These are phyloP conservation scores for Varecia variegata DNA, from an alignment of 2,797 vertebrate genomes.

Conservation along the genomic window DNA sequence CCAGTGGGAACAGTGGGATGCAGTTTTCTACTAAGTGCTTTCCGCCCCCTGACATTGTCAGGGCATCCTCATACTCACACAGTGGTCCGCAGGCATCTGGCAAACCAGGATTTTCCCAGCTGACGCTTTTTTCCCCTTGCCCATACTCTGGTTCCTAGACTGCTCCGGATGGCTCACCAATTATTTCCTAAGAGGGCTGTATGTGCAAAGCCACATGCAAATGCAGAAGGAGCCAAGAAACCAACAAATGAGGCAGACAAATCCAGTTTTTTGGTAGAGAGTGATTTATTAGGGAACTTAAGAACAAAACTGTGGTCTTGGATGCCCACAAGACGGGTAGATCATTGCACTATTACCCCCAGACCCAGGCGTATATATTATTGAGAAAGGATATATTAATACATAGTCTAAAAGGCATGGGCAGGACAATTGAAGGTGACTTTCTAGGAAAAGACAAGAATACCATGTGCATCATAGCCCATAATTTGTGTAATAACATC, in stretches of 20 bases:
- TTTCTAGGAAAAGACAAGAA: background rate
- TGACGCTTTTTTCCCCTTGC: no score
- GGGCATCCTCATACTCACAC: background rate
- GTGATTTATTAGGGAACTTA: background rate
- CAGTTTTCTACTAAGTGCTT: no score
- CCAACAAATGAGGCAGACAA: background rate
- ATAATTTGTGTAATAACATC: no score
- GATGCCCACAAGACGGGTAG: background rate
- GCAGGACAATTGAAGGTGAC: background rate
- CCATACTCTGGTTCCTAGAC: no score
- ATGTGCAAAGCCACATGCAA: no score
- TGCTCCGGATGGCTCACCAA: no score
- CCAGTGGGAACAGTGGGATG: background rate
- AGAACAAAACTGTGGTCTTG: background rate
- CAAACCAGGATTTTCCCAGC: no score
- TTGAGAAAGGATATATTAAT: background rate
- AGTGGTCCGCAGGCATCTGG: no score
- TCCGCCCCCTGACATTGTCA: background rate
- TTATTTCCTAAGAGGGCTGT: no score
- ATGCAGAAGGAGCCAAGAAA: background rate
- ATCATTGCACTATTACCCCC: no score
- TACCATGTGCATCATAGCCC: background rate
- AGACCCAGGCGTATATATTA: background rate
- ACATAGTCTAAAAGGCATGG: background rate
- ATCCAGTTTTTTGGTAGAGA: background rate